Evolutionary conservation across 2,888 invertebrate species (phyloP).

Genomic region (Phaonia tiefii): DNA sequence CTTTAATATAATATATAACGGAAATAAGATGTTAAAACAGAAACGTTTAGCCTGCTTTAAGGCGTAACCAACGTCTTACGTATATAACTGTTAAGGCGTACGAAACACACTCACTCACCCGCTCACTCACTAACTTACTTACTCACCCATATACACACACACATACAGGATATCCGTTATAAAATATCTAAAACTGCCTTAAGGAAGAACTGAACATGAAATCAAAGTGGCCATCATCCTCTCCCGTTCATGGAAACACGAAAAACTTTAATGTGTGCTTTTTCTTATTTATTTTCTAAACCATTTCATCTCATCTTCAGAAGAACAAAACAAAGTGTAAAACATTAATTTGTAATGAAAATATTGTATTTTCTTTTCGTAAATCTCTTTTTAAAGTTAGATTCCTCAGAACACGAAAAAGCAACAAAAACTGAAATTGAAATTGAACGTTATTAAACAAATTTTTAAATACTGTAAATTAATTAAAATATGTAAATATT

Average conservation of each 20-base stretch:
- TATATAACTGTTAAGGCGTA: constrained; percentile 1
- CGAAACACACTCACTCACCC: not conserved
- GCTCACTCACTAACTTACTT: not conserved
- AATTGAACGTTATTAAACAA: constrained; percentile 58
- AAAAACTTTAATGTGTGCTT: constrained; percentile 55
- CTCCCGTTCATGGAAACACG: too few species aligned
- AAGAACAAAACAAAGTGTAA: constrained; percentile 48
- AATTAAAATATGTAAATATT: constrained; percentile 56
- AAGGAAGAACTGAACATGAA: constrained; percentile 58
- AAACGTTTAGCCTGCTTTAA: not conserved
- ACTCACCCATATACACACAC: constrained; percentile 5
- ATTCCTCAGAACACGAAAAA: constrained; percentile 52
- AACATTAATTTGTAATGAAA: constrained; percentile 27
- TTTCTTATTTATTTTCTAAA: constrained; percentile 61
- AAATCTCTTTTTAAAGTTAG: constrained; percentile 63
- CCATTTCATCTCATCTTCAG: constrained; percentile 64
- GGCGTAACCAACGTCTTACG: not conserved
- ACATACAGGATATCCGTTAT: constrained; percentile 26
- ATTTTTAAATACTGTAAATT: constrained; percentile 58
- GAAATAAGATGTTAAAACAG: constrained; percentile 27
- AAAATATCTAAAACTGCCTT: constrained; percentile 2
- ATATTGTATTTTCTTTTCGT: constrained; percentile 26
- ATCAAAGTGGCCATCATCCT: constrained; percentile 43
- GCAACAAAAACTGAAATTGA: constrained; percentile 45
- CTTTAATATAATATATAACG: constrained; percentile 23